Evolutionary conservation across 2,797 vertebrate genomes (phyloP).

Genomic region (Pangasius krempfi): DNA sequence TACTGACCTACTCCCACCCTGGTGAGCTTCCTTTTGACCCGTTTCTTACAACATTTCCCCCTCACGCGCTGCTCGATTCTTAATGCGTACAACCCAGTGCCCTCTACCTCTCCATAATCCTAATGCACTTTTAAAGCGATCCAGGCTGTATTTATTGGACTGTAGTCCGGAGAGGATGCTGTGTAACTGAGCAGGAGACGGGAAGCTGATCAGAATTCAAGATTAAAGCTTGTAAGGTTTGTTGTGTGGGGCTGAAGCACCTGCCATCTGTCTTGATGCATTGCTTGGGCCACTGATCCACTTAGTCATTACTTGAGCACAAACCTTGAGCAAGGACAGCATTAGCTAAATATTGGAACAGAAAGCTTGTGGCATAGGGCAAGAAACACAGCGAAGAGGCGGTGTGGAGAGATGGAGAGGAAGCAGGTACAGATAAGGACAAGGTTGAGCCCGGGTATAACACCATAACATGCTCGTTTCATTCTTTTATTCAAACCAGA

Average conservation of each 20-base stretch:
- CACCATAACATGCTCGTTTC: background rate
- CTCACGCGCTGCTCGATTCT: slow-evolving; percentile 31
- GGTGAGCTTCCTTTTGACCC: slow-evolving; percentile 16
- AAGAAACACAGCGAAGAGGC: background rate
- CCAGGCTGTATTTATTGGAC: slow-evolving; percentile 30
- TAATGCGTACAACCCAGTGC: slow-evolving; percentile 38
- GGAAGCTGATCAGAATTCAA: slow-evolving; percentile 46
- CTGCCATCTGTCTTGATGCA: slow-evolving; percentile 39
- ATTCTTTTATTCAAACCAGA: background rate
- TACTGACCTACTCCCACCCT: slow-evolving; percentile 12
- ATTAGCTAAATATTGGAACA: slow-evolving; percentile 24
- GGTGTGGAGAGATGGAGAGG: background rate
- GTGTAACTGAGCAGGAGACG: slow-evolving; percentile 15
- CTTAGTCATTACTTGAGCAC: slow-evolving; percentile 31
- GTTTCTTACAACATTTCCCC: slow-evolving; percentile 17
- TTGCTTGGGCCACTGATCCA: slow-evolving; percentile 38
- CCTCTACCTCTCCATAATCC: slow-evolving; percentile 45
- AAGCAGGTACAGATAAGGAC: background rate
- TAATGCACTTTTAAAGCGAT: slow-evolving; percentile 53
- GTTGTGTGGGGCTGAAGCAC: slow-evolving; percentile 8
- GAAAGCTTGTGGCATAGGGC: background rate
- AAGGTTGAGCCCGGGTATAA: background rate
- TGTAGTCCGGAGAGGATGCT: slow-evolving; percentile 9
- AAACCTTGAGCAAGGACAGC: slow-evolving; percentile 38
- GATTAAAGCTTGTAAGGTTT: slow-evolving; percentile 33